phyloP scores from a whole-genome alignment of 2,113 vertebrate genomes.

The Serinus canaria region DNA sequence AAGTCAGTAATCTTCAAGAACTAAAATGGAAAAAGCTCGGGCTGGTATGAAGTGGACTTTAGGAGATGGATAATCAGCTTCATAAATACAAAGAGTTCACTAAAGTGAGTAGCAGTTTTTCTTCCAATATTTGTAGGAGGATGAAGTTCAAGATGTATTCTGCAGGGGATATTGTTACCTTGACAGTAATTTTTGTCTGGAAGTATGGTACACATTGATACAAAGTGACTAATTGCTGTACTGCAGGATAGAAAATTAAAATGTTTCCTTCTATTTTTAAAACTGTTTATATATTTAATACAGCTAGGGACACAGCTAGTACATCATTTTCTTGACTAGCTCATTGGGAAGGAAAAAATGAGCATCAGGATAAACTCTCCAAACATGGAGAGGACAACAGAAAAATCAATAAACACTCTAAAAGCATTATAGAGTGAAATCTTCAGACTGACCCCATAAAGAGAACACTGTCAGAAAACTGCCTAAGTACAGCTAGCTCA shows the following conservation, averaged over 20 bases:
- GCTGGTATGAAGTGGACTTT: background rate
- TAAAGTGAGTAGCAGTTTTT: background rate
- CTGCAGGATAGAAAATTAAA: background rate
- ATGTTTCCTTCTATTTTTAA: background rate
- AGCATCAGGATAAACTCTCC: background rate
- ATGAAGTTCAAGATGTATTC: background rate
- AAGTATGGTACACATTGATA: background rate
- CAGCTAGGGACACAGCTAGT: background rate
- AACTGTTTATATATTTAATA: background rate
- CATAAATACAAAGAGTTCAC: background rate
- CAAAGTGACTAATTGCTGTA: background rate
- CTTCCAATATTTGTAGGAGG: background rate
- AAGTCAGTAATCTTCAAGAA: background rate
- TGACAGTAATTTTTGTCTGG: background rate
- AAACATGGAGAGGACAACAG: background rate
- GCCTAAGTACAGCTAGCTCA: background rate
- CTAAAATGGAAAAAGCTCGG: background rate
- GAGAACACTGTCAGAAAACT: background rate
- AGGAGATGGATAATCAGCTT: background rate
- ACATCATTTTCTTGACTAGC: background rate
- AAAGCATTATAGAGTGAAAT: background rate
- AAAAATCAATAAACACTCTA: constrained; percentile 3
- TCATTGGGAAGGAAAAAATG: background rate
- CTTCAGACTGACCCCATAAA: background rate
- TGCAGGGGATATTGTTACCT: background rate